A percentile compares a stretch with the other conserved stretches of the same genome.
Conservation (phyloP, 2,797 vertebrate species). For the Hapalemur alaotrensis region DNA sequence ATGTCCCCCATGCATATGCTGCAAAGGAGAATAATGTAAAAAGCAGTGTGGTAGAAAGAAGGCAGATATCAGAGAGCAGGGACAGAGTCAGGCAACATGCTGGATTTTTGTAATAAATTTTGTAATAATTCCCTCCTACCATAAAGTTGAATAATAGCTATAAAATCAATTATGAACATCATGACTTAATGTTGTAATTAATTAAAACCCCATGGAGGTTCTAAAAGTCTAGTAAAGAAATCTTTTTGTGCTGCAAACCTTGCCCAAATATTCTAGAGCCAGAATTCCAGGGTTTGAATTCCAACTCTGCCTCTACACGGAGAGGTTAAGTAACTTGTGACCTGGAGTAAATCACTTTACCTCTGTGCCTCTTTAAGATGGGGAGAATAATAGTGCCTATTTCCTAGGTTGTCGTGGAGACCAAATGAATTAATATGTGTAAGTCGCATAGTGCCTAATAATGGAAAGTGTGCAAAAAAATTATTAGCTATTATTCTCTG, state of each 20-base stretch:
- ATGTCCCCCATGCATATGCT: neutral
- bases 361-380: neutral
- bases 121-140: neutral
- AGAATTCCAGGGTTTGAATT: neutral
- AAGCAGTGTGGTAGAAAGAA: neutral
- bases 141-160: slow-evolving; percentile 32
- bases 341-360: neutral
- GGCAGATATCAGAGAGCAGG: neutral
- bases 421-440: slow-evolving; percentile 15
- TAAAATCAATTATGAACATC: slow-evolving; percentile 34
- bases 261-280: neutral
- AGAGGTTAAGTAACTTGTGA: neutral
- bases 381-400: neutral
- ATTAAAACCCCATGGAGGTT: slow-evolving; percentile 13
- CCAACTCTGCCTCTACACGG: neutral
- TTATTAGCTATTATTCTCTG: neutral
- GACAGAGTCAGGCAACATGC: neutral
- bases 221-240: slow-evolving; percentile 43
- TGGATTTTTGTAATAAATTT: slow-evolving; percentile 4
- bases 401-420: neutral
- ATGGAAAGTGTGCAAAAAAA: neutral
- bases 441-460: neutral
- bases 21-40: neutral
- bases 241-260: neutral
- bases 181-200: slow-evolving; percentile 46